Evolutionary conservation across 2,888 invertebrate species (phyloP), one percentile per base, ranked within the genome.

Genomic region (Drosophila gaucha): DNA sequence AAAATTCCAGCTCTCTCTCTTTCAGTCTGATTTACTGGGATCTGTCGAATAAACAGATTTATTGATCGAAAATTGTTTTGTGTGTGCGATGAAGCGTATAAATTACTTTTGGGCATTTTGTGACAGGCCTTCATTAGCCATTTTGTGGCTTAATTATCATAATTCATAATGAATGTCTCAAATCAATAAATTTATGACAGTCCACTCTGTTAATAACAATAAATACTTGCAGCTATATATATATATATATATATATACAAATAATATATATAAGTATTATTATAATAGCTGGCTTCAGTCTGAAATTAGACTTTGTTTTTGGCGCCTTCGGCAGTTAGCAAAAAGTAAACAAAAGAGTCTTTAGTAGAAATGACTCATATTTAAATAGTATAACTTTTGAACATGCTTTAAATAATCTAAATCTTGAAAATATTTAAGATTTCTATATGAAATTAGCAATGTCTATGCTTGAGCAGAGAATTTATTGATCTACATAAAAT

Each of bases 61-160:
- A 73, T 74, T 73, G 59, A 73, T 50, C 54, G 66, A 28, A 39
- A 58, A 59, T 57, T 44, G 49, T 50, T 51, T 51, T 44, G 30
- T 54, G 55, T 57, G 73, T 56, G 50, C 56, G 43, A 6, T 55
- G 60, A 72, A 55, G 43, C 49, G 73, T 22, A 63, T 67, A 67
- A 67, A 73, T 74, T 52, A 54, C 58, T 77, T 54, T 73, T 63
- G 22, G 52, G 39, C 47, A 54, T 56, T 47, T 67, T 74, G 56
- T 63, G 74, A 67, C 73, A 76, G 73, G 57, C 54, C 24, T 59
- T 73, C 67, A 74, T 74, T 74, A 67, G 39, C 62, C 52, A 60
- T 76, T 73, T 60, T 66, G 59, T 55, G 67, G 73, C 62, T 74
- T 77, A 77, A 77, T 74, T 74, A 73, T 67, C 68, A 77, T 73